Evolutionary conservation across 2,113 vertebrate genomes (phyloP).

Genomic region (Propithecus coquereli): DNA sequence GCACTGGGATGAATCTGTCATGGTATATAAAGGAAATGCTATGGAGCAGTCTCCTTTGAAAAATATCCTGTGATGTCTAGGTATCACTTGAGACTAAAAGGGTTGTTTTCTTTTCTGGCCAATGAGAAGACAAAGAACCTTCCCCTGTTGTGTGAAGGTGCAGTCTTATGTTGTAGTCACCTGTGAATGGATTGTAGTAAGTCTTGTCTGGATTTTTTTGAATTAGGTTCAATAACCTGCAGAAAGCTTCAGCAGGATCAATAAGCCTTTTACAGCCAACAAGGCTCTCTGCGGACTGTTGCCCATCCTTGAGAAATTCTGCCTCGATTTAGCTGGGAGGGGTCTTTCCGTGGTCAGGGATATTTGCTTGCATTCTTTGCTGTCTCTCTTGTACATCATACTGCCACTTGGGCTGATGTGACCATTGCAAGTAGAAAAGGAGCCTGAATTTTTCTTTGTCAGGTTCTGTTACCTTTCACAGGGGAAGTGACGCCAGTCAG

Average conservation of each 20-base stretch:
- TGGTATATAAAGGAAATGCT: not conserved
- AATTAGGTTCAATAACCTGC: conserved; percentile 45
- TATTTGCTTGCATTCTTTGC: not conserved
- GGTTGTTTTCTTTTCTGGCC: not conserved
- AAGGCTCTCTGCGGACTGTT: not conserved
- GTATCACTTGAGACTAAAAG: not conserved
- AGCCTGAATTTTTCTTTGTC: conserved; percentile 1
- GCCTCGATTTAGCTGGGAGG: not conserved
- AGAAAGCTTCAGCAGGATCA: conserved; percentile 41
- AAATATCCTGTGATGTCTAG: not conserved
- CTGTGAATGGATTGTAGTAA: not conserved
- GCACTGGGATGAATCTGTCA: not conserved
- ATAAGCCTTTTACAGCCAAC: not conserved
- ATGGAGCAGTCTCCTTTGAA: not conserved
- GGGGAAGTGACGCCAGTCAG: not conserved
- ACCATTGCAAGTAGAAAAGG: not conserved
- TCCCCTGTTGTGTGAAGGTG: not conserved
- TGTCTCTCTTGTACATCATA: not conserved
- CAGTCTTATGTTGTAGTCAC: not conserved
- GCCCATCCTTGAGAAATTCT: not conserved
- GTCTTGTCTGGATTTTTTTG: conserved; percentile 36
- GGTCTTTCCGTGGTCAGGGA: not conserved
- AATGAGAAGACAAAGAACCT: not conserved
- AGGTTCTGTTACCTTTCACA: conserved; percentile 16
- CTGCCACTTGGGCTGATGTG: not conserved